Evolutionary conservation across 2,113 vertebrate genomes (phyloP).

Genomic region (Plotosus lineatus): DNA sequence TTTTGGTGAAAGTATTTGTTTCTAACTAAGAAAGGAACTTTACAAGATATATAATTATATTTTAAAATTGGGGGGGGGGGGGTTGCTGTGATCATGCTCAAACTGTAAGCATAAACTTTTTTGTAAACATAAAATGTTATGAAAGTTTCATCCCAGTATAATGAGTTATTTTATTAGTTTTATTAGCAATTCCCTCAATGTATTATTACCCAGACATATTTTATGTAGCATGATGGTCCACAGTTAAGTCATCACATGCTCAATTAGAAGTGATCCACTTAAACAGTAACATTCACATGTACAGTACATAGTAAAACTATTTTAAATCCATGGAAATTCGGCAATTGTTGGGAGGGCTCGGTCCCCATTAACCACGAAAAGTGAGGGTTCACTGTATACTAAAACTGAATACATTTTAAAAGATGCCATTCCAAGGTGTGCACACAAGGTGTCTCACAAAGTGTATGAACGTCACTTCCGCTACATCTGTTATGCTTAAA

Average conservation of each 20-base stretch:
- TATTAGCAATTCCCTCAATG: not conserved
- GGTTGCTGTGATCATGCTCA: not conserved
- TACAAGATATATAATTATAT: too few species aligned
- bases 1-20: not conserved
- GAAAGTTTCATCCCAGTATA: not conserved
- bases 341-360: too few species aligned
- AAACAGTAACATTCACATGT: not conserved
- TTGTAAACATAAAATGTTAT: too few species aligned
- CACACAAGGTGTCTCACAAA: too few species aligned
- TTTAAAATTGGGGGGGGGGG: too few species aligned
- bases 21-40: not conserved
- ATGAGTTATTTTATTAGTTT: not conserved
- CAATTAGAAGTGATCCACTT: not conserved
- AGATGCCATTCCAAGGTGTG: too few species aligned
- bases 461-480: too few species aligned
- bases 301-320: not conserved
- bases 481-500: too few species aligned
- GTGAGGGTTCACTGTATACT: too few species aligned
- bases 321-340: too few species aligned
- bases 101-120: not conserved
- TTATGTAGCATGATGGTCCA: not conserved
- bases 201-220: not conserved
- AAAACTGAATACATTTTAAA: too few species aligned
- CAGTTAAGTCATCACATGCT: not conserved
- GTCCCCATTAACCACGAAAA: too few species aligned